A percentile compares a stretch with the other conserved stretches of the same genome.
Conservation (phyloP, 2,888 invertebrate genomes). For the Drosophila histrio region DNA sequence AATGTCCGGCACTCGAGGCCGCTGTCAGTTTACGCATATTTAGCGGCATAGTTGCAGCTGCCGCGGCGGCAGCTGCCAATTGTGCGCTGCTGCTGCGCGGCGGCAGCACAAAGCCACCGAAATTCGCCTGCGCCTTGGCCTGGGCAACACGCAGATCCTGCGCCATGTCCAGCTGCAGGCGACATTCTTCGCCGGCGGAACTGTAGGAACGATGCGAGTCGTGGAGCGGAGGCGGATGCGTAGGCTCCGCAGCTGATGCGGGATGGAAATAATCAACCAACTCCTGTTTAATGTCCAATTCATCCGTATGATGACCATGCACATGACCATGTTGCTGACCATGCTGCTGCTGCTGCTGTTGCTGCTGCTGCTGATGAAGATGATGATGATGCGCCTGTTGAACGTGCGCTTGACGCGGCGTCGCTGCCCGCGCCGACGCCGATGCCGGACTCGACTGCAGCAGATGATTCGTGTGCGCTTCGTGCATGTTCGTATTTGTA, state of each 20-base stretch:
- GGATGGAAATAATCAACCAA: constrained; percentile 81
- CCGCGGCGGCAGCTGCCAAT: constrained; percentile 24
- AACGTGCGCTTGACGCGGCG: constrained; percentile 68
- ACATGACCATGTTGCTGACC: constrained; percentile 29
- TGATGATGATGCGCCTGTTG: constrained; percentile 48
- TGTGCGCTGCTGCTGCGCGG: constrained; percentile 57
- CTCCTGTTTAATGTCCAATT: constrained; percentile 82
- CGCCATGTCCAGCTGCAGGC: constrained; percentile 80
- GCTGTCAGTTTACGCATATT: constrained; percentile 79
- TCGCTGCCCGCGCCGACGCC: constrained; percentile 38
- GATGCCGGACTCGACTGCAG: constrained; percentile 58
- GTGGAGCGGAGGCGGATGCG: constrained; percentile 79
- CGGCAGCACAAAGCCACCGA: constrained; percentile 78
- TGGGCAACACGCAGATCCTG: constrained; percentile 82
- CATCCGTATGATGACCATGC: constrained; percentile 59
- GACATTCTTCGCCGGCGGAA: constrained; percentile 80
- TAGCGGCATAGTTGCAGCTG: constrained; percentile 65
- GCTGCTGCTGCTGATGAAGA: constrained; percentile 38
- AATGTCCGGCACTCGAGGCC: constrained; percentile 70
- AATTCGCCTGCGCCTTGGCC: constrained; percentile 76
- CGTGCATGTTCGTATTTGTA: constrained; percentile 76
- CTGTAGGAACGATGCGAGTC: constrained; percentile 83
- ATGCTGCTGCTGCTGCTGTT: not conserved
- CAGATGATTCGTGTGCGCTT: constrained; percentile 78
- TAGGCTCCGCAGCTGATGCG: not conserved